Percentiles rank a stretch among this genome's conserved stretches.
Conservation (phyloP, 1,140 invertebrate genomes). For the Dinoponera quadriceps region DNA sequence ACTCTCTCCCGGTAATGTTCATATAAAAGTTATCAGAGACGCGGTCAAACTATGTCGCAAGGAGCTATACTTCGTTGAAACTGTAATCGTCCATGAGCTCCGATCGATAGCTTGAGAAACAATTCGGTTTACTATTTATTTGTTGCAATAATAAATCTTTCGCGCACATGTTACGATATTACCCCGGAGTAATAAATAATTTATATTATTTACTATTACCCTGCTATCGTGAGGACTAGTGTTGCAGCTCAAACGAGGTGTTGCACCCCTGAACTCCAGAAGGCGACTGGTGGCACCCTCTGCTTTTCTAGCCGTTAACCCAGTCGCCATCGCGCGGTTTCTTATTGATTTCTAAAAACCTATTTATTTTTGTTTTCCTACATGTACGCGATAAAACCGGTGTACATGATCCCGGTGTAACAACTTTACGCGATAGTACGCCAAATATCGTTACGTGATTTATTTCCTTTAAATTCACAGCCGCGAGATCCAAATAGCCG, state of each 20-base stretch:
- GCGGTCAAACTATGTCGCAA: too few species aligned
- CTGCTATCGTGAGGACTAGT: background rate
- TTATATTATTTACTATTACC: background rate
- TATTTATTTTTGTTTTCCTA: slow-evolving; percentile 6
- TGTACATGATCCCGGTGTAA: background rate
- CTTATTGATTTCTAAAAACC: slow-evolving; percentile 55
- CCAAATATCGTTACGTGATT: background rate
- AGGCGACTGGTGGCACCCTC: slow-evolving; percentile 59
- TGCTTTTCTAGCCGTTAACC: slow-evolving; percentile 18
- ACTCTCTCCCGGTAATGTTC: too few species aligned
- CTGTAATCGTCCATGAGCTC: too few species aligned
- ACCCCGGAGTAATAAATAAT: background rate
- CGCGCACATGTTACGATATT: too few species aligned
- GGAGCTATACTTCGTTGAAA: too few species aligned
- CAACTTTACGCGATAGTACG: background rate
- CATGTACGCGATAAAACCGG: background rate
- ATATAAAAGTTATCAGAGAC: too few species aligned
- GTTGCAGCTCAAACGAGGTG: background rate
- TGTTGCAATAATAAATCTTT: too few species aligned
- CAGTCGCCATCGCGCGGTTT: background rate
- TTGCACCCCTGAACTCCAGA: background rate
- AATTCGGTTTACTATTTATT: too few species aligned
- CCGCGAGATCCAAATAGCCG: background rate
- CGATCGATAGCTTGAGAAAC: too few species aligned
- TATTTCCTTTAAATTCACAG: background rate